Evolutionary conservation across 2,113 vertebrate species (phyloP).

Genomic region (Eulemur rufifrons): DNA sequence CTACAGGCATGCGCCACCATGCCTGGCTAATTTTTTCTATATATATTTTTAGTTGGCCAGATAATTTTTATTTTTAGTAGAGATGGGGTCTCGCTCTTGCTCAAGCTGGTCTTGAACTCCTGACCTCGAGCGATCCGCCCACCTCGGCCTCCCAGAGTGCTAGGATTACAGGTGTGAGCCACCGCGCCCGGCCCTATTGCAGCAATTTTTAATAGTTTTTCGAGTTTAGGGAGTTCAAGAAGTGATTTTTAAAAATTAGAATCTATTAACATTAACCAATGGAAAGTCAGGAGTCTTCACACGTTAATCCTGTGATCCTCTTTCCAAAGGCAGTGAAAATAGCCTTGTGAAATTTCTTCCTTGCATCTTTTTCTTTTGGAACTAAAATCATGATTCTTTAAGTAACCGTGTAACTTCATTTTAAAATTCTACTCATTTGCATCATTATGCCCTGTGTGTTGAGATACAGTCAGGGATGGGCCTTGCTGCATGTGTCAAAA

Average conservation of each 20-base stretch:
- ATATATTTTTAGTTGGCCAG: too few species aligned
- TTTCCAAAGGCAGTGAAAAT: conserved; percentile 19
- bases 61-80: too few species aligned
- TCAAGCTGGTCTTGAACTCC: too few species aligned
- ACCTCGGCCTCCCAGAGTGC: too few species aligned
- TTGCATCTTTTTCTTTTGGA: not conserved
- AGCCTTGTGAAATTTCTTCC: not conserved
- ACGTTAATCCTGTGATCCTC: conserved; percentile 16
- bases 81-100: too few species aligned
- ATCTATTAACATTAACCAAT: not conserved
- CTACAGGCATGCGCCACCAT: too few species aligned
- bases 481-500: not conserved
- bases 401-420: not conserved
- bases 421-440: not conserved
- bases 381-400: not conserved
- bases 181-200: too few species aligned
- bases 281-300: not conserved
- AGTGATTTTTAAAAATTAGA: not conserved
- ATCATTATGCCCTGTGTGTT: not conserved
- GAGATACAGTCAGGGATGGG: not conserved
- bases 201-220: conserved; percentile 42
- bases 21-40: too few species aligned
- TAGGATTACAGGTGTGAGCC: too few species aligned
- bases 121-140: too few species aligned
- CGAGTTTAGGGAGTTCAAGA: not conserved